Percentiles rank a stretch among this genome's conserved stretches.
phyloP scores from a whole-genome alignment of 1,140 invertebrate species.

The Drosophila repletoides region DNA sequence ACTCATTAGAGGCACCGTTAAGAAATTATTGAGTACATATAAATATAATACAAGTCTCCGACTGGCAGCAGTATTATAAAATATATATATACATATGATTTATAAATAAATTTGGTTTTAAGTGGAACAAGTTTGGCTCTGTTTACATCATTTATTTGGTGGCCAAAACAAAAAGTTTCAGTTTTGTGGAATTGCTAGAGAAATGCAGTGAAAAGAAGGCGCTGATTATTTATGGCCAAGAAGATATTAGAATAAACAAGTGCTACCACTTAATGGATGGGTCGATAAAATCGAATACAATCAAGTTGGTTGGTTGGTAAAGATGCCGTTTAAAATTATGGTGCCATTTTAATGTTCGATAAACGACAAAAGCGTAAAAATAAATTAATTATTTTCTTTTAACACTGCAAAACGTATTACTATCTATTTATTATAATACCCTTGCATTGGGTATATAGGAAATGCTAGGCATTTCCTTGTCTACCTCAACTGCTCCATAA shows the following conservation, averaged over 20 bases:
- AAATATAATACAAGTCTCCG: slow-evolving; percentile 23
- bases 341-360: slow-evolving; percentile 14
- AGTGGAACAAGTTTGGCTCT: not conserved
- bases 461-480: too few species aligned
- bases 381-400: slow-evolving; percentile 18
- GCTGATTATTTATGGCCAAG: slow-evolving; percentile 18
- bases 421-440: not conserved
- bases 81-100: slow-evolving; percentile 4
- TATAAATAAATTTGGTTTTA: too few species aligned
- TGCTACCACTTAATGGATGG: slow-evolving; percentile 43
- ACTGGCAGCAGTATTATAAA: too few species aligned
- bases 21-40: slow-evolving; percentile 48
- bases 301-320: not conserved
- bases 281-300: slow-evolving; percentile 23
- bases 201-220: not conserved
- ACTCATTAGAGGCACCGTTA: slow-evolving; percentile 46
- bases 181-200: too few species aligned
- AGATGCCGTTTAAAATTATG: slow-evolving; percentile 29
- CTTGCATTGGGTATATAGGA: not conserved
- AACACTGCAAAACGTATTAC: not conserved
- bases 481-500: too few species aligned
- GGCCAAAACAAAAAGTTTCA: too few species aligned
- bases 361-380: slow-evolving; percentile 2
- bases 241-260: slow-evolving; percentile 32
- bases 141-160: slow-evolving; percentile 25